These are phyloP conservation scores for Phalanger gymnotis DNA, from an alignment of 2,797 vertebrate genomes.

Conservation along the genomic window DNA sequence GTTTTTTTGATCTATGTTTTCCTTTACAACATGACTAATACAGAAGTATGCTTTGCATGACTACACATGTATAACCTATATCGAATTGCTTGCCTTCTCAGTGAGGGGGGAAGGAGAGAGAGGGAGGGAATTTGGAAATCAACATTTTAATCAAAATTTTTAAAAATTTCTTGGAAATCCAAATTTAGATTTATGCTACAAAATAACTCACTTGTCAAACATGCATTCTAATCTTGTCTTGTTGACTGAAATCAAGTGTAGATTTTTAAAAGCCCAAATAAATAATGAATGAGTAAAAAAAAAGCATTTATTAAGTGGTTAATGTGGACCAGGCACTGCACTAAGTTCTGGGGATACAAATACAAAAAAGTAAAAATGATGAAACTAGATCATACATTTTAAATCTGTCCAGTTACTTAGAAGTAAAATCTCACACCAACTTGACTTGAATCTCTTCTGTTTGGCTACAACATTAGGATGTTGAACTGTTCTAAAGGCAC, in stretches of 20 bases:
- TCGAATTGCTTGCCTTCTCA: background rate
- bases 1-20: background rate
- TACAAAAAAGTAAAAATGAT: background rate
- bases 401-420: background rate
- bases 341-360: background rate
- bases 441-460: conserved; percentile 40
- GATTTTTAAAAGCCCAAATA: background rate
- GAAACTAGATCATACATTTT: background rate
- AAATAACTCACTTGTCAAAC: conserved; percentile 16
- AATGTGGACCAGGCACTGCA: background rate
- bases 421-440: background rate
- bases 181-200: conserved; percentile 22
- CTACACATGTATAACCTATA: background rate
- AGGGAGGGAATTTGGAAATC: background rate
- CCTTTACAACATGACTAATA: background rate
- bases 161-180: background rate
- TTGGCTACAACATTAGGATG: background rate
- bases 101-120: background rate
- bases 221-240: background rate
- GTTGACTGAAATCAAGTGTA: background rate
- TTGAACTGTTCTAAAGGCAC: conserved; percentile 34
- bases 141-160: too few relatives aligned
- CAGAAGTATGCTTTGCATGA: background rate
- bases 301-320: background rate
- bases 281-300: background rate